Evolutionary conservation across 2,797 vertebrate species (phyloP).

Genomic region (Nyctalus aviator): DNA sequence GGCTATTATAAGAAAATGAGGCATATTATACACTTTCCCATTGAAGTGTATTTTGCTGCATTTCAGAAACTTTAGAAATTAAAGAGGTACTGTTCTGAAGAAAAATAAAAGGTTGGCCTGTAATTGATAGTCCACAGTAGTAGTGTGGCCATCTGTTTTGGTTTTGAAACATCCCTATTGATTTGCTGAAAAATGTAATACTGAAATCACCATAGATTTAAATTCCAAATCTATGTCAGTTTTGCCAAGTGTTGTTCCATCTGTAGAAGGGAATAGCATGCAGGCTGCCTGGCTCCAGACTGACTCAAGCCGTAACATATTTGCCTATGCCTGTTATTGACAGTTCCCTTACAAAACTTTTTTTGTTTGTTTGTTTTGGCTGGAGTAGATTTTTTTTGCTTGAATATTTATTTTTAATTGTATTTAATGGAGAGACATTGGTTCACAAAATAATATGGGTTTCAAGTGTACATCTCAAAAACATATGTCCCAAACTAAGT

Average conservation of each 20-base stretch:
- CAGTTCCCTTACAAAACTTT: constrained; percentile 55
- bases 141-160: constrained; percentile 79
- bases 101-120: constrained; percentile 74
- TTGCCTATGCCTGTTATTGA: constrained; percentile 33
- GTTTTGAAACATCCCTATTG: constrained; percentile 85
- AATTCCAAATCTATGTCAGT: constrained; percentile 82
- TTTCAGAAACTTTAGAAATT: constrained; percentile 84
- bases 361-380: background rate
- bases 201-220: constrained; percentile 84
- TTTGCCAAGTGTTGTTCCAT: constrained; percentile 79
- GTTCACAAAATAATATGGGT: background rate
- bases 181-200: constrained; percentile 82
- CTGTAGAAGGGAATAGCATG: background rate
- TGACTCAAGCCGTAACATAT: constrained; percentile 55
- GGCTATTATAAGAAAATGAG: constrained; percentile 68
- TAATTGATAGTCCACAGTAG: constrained; percentile 77
- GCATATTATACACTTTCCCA: constrained; percentile 68
- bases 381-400: background rate
- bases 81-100: constrained; percentile 80
- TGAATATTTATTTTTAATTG: background rate
- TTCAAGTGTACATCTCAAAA: background rate
- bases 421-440: background rate
- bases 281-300: constrained; percentile 35
- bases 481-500: background rate
- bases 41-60: constrained; percentile 73